Base-by-base conservation (phyloP, 2,113 vertebrate species). In the Oryzias melastigma region DNA sequence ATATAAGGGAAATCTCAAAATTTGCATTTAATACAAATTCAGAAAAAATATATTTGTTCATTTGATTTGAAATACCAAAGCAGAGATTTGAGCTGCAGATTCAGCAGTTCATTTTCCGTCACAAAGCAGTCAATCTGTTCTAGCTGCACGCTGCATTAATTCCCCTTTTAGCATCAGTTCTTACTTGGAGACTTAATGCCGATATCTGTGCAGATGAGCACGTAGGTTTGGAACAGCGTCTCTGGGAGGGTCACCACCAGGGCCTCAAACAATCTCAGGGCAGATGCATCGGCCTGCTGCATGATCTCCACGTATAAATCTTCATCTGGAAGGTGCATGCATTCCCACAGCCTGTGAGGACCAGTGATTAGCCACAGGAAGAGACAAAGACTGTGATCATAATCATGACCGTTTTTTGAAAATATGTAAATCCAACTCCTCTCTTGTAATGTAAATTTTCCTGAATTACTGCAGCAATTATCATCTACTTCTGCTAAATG, bases 221-320 rank as follows among this genome's bases (percentile, higher is more conserved):
- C 6, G 0, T 93, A 94, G 0, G 89, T 71, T 45, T 95, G 94
- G 20, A 96, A 88, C 62, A 96, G 83, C 1, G 94, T 91, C 65
- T 94, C 73, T 5, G 95, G 95, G 27, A 93, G 88, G 2, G 87
- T 91, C 80, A 94, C 91, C 18, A 95, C 85, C 72, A 95, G 80
- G 4, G 91, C 91, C 69, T 95, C 94, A 25, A 95, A 71, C 42
- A 97, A 90, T 14, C 81, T 85, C 10, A 95, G 81, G 14, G 89
- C 92, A 0, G 89, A 91, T 0, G 83, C 87, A 3, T 95, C 94
- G 0, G 90, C 93, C 5, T 93, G 90, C 78, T 88, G 91, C 70
- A 87, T 85, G 78, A 90, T 80, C 63, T 86, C 67, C 25, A 72
- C 72, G 13, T 74, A 83, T 0, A 42, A 44, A 24, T 42, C 5